phyloP scores from a whole-genome alignment of 2,113 vertebrate genomes.

The Mesitornis unicolor region DNA sequence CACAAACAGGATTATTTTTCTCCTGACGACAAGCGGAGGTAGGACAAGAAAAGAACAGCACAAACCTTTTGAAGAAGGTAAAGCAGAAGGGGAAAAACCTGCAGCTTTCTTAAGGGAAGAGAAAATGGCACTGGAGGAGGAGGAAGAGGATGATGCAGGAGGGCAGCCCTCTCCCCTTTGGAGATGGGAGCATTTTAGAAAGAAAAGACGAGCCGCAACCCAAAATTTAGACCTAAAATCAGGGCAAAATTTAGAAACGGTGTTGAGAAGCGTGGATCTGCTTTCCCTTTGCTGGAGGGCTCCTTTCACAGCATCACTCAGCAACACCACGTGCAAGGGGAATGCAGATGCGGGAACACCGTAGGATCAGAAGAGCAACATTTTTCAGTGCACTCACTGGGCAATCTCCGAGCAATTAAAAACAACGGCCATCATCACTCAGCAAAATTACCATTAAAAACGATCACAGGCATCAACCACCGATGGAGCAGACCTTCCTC shows the following conservation, averaged over 20 bases:
- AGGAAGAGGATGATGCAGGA: not conserved
- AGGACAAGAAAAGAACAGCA: not conserved
- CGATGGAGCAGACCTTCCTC: accelerated
- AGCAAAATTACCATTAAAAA: not conserved
- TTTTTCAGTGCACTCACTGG: not conserved
- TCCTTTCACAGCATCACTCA: accelerated
- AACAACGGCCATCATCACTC: not conserved
- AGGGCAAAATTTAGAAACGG: not conserved
- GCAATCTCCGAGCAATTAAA: not conserved
- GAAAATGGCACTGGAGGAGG: not conserved
- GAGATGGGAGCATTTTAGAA: not conserved
- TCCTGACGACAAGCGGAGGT: accelerated
- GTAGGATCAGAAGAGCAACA: accelerated
- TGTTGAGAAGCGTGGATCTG: accelerated
- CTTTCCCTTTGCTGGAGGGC: not conserved
- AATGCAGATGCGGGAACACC: accelerated
- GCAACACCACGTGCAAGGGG: accelerated
- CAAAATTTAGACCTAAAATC: not conserved
- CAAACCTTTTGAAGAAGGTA: not conserved
- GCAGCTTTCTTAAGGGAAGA: not conserved
- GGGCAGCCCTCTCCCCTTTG: not conserved
- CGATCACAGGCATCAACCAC: not conserved
- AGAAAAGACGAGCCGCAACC: not conserved
- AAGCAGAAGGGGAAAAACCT: not conserved
- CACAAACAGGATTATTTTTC: not conserved